phyloP scores from a whole-genome alignment of 2,797 vertebrate species.

The Poeciliopsis gracilis region DNA sequence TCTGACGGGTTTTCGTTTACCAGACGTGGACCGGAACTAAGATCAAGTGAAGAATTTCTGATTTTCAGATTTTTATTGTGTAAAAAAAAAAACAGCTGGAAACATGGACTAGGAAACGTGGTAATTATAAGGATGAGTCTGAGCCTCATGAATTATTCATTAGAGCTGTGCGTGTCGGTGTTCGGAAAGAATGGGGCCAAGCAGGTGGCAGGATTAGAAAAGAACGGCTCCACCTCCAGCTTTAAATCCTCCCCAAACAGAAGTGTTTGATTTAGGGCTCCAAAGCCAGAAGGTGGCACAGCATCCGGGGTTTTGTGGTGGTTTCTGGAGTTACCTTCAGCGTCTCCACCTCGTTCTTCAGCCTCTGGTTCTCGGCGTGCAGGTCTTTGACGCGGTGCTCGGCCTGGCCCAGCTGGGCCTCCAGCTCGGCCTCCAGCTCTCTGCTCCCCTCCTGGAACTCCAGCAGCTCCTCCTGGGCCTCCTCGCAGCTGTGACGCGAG shows the following conservation, averaged over 20 bases:
- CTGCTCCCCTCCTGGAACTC: slow-evolving; percentile 97
- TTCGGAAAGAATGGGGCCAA: slow-evolving; percentile 8
- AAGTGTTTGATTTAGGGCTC: neutral
- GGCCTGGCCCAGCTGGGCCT: slow-evolving; percentile 90
- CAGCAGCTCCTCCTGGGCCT: slow-evolving; percentile 92
- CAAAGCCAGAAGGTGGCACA: neutral
- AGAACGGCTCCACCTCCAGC: neutral
- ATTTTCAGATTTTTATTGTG: too few species aligned
- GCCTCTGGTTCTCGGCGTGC: slow-evolving; percentile 90
- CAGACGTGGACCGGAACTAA: too few species aligned
- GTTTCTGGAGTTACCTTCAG: slow-evolving; percentile 84
- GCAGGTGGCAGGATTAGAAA: slow-evolving; percentile 25
- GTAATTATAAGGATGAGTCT: slow-evolving; percentile 50
- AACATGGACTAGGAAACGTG: neutral
- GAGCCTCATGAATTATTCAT: slow-evolving; percentile 57
- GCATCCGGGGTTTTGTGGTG: neutral
- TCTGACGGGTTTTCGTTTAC: neutral
- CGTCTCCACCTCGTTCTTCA: slow-evolving; percentile 89
- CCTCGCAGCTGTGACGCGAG: slow-evolving; percentile 83
- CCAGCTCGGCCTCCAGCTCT: slow-evolving; percentile 94
- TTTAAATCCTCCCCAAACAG: neutral
- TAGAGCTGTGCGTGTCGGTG: slow-evolving; percentile 24
- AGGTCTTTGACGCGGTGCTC: slow-evolving; percentile 92
- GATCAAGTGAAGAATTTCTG: too few species aligned
- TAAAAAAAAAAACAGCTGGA: slow-evolving; percentile 1